Conservation (phyloP, 2,888 invertebrate genomes). For the Periphyllus acericola region DNA sequence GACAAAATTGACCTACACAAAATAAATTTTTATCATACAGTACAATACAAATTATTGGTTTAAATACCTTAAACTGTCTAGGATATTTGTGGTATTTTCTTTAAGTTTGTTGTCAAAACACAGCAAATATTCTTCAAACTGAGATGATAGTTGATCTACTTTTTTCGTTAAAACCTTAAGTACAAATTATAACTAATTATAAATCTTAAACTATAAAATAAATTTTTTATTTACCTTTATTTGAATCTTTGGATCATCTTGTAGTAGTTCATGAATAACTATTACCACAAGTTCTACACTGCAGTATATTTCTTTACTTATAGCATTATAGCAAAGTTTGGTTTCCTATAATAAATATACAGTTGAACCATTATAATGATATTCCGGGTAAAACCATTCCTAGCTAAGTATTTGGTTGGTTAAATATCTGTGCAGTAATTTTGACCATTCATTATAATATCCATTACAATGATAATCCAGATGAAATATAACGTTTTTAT, state of each 20-base stretch:
- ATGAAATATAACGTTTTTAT: too few species aligned
- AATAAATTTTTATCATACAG: neutral
- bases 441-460: too few species aligned
- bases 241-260: constrained; percentile 16
- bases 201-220: neutral
- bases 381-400: too few species aligned
- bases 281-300: constrained; percentile 45
- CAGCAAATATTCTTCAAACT: neutral
- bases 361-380: too few species aligned
- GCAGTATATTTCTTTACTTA: constrained; percentile 56
- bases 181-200: neutral
- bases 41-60: neutral
- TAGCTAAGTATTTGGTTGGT: too few species aligned
- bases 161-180: constrained; percentile 34
- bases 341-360: constrained; percentile 46
- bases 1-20: neutral
- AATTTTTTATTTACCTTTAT: constrained; percentile 27
- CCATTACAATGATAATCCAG: too few species aligned
- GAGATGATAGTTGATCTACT: neutral
- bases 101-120: neutral
- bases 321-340: constrained; percentile 43
- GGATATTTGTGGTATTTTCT: neutral
- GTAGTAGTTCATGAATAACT: neutral
- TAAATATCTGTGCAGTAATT: too few species aligned
- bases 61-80: constrained; percentile 10